Evolutionary conservation across 2,888 invertebrate species (phyloP), one percentile per base, ranked within the genome.

Genomic region (Hetaerina titia): DNA sequence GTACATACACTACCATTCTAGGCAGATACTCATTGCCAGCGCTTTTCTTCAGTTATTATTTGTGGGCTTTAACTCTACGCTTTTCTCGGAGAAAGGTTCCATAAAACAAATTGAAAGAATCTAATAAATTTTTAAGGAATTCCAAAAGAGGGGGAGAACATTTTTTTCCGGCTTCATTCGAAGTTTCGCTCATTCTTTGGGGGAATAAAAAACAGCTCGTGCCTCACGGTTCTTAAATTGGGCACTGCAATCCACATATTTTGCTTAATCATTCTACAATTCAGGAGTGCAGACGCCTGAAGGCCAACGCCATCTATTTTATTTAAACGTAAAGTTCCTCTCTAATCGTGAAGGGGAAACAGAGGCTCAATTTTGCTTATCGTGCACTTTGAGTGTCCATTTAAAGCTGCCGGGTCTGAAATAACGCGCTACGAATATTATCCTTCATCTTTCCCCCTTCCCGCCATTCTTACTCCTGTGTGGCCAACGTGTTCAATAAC

Each of bases 351-450:
- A 81, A 9, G 81, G 13, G 31, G 81, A 81, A 31, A 31, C 81
- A 31, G 81, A 31, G 13, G 81, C 81, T 81, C 25, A 81, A 81
- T 81, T 81, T 81, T 81, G 81, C 81, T 81, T 81, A 81, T 81
- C 31, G 81, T 81, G 31, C 81, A 81, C 25, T 81, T 81, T 31
- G n/a, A 31, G 25, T 31, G 25, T 7, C 25, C 81, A 81, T 31
- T 31, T 81, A 81, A 81, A 81, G 81, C 81, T 81, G 81, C 25
- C 31, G 81, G 31, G 31, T 81, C 31, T 31, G 81, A 81, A 81
- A 81, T 81, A 81, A 81, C 31, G 81, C 31, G 81, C 25, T 22
- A 15, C 11, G 81, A 25, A 81, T 31, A 81, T 81, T 81, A 81
- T 81, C 81, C 81, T 31, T 31, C 81, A 81, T 31, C 81, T 81